Evolutionary conservation across 2,888 invertebrate genomes (phyloP).

Genomic region (Clunio marinus): DNA sequence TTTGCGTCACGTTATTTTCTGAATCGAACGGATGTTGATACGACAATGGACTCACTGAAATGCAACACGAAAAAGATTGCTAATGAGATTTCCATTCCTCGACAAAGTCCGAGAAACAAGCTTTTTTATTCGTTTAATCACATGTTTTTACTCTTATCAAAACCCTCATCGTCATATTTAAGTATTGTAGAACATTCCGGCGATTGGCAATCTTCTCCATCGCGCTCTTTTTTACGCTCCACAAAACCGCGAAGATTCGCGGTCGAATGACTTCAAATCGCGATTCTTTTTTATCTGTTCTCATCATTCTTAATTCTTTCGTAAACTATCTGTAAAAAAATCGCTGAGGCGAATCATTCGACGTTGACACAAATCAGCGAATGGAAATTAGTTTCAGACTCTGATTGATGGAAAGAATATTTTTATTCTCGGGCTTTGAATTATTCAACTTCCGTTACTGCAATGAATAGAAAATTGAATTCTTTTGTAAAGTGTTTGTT

Average conservation of each 20-base stretch:
- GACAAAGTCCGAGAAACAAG: not conserved
- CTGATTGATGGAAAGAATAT: constrained; percentile 9
- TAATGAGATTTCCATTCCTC: not conserved
- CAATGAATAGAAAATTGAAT: not conserved
- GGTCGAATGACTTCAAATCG: constrained; percentile 24
- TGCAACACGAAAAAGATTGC: not conserved
- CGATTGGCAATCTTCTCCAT: not conserved
- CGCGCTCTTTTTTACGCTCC: constrained; percentile 28
- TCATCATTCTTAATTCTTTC: not conserved
- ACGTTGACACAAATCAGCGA: not conserved
- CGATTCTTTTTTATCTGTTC: not conserved
- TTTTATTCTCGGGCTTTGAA: not conserved
- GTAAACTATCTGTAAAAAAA: not conserved
- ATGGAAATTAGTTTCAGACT: constrained; percentile 17
- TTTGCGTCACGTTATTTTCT: no score
- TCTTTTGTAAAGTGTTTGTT: constrained; percentile 1
- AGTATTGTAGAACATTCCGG: no score
- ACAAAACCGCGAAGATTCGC: constrained; percentile 21
- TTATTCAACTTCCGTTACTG: not conserved
- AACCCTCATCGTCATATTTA: no score
- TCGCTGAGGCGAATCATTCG: not conserved
- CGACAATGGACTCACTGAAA: constrained; percentile 23
- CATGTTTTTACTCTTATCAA: no score
- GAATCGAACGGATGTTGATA: constrained; percentile 20
- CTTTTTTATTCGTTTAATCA: no score